Evolutionary conservation across 2,888 invertebrate genomes (phyloP), one percentile per base, ranked within the genome.

Genomic region (Acrobasis consociella): DNA sequence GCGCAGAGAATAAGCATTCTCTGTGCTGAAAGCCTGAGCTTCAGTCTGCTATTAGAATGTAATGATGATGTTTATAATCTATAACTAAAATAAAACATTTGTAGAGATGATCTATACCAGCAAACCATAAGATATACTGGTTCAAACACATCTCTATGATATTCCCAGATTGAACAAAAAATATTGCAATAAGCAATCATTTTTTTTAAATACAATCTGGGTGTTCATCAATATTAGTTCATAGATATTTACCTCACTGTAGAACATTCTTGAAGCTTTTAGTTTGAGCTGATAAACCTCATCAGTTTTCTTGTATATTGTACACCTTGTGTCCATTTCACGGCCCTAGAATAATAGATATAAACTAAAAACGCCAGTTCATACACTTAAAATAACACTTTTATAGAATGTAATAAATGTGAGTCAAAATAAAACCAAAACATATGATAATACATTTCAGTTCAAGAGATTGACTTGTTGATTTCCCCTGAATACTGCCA

Each of bases 291-390:
- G 98, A 93, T 99, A 99, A 64, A 97, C 94, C 86, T 98, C 98
- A 75, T 99, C 99, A 67, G 99, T 99, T 94, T 99, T 99, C 93
- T 99, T 99, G 91, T 97, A 99, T 82, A 99, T 97, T 53, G 99
- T 98, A 70, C 99, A 98, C 83, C 99, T 95, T 38, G 98, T 97
- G 76, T 99, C 98, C 89, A 96, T 95, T 89, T 99, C 98, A 76
- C 96, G 95, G 13, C 98, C 98, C 95, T 97, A 77, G 49, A 79
- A 78, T 58, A 46, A 65, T 63, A 66, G 11, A 64, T 56, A 15
- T 15, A 53, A 31, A 51, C 22, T 46, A 49, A 38, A 42, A 42
- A 11, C 10, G 8, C 7, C 42, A 10, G 42, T 11, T 42, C 31
- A 42, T 39, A 1, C 42, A 42, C 2, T 11, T 42, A 42, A 42